Percentiles rank a stretch among this genome's conserved stretches.
phyloP scores from a whole-genome alignment of 2,797 vertebrate genomes.

The Thamnophis elegans region DNA sequence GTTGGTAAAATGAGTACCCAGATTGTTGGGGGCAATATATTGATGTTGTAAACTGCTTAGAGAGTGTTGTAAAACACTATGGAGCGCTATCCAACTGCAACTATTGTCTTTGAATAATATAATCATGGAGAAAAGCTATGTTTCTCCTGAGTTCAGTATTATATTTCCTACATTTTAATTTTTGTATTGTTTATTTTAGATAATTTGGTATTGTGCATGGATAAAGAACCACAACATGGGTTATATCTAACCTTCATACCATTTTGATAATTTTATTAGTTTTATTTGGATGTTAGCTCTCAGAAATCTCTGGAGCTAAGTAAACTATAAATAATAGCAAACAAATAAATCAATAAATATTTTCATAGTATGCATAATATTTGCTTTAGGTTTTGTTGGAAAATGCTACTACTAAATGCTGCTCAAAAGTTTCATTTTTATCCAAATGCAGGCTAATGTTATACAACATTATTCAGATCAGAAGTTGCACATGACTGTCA shows the following conservation, averaged over 20 bases:
- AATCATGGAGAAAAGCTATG: not conserved
- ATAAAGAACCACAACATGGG: not conserved
- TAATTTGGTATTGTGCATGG: not conserved
- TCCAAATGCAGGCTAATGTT: not conserved
- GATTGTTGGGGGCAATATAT: not conserved
- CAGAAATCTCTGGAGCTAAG: not conserved
- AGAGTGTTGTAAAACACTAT: not conserved
- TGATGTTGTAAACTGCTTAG: not conserved
- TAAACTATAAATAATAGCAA: not conserved
- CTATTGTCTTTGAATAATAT: not conserved
- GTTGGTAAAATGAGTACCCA: not conserved
- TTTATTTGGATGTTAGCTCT: not conserved
- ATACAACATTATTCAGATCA: not conserved
- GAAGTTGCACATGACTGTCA: not conserved
- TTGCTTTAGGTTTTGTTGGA: not conserved
- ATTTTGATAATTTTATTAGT: not conserved
- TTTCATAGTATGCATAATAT: not conserved
- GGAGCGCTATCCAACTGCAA: not conserved
- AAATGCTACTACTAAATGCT: not conserved
- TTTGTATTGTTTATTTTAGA: not conserved
- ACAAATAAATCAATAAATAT: not conserved
- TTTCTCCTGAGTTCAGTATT: not conserved
- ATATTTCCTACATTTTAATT: not conserved
- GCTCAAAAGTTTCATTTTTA: not conserved
- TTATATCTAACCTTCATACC: not conserved